phyloP scores from a whole-genome alignment of 2,888 invertebrate genomes.

The Cryptocephalus moraei region DNA sequence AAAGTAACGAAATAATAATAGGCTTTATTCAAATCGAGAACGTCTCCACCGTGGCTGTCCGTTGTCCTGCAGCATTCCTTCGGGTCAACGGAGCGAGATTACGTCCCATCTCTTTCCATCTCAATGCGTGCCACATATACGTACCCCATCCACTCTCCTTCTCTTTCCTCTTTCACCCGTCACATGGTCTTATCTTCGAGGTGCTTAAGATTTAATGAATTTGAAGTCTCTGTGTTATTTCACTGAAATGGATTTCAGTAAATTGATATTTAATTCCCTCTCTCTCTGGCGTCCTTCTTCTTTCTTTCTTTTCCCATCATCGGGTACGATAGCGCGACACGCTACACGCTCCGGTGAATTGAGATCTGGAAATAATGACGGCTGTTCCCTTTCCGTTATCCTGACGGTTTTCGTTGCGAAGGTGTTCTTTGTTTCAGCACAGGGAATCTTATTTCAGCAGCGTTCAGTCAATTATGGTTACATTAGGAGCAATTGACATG shows the following conservation, averaged over 20 bases:
- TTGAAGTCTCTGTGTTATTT: constrained; percentile 28
- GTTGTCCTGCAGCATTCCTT: constrained; percentile 30
- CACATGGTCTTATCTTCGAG: constrained; percentile 26
- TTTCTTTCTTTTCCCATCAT: too few species aligned
- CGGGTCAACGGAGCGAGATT: constrained; percentile 25
- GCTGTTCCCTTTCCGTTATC: too few species aligned
- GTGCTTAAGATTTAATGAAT: constrained; percentile 32
- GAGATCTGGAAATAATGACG: neutral
- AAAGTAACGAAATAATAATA: constrained; percentile 3
- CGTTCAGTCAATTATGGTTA: too few species aligned
- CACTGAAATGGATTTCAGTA: constrained; percentile 29
- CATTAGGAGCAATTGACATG: too few species aligned
- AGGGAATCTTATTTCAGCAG: too few species aligned
- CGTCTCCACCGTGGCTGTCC: constrained; percentile 11
- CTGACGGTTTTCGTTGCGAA: too few species aligned
- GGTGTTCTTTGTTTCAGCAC: too few species aligned
- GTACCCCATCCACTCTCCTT: constrained; percentile 12
- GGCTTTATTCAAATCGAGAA: constrained; percentile 11
- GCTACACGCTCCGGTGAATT: constrained; percentile 20
- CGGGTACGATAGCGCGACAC: constrained; percentile 15
- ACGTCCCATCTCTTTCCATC: constrained; percentile 18
- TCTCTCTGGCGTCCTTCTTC: neutral
- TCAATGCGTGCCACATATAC: too few species aligned
- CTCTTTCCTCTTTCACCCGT: constrained; percentile 21
- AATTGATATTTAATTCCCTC: constrained; percentile 31